phyloP scores from a whole-genome alignment of 2,113 vertebrate species.

The Heterochromis multidens region DNA sequence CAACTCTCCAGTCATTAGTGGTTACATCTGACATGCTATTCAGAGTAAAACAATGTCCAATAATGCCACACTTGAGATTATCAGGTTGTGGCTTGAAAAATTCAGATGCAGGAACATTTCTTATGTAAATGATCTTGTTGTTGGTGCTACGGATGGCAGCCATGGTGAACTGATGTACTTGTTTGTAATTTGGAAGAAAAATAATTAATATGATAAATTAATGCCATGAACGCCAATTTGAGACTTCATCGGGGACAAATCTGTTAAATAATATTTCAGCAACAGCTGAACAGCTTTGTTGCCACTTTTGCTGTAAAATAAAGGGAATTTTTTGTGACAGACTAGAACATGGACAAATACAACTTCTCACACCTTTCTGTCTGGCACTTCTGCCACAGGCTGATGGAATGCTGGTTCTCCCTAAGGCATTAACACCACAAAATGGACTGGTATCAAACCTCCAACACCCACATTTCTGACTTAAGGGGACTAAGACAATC shows the following conservation, averaged over 20 bases:
- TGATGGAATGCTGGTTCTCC: background rate
- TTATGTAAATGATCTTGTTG: constrained; percentile 39
- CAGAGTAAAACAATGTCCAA: background rate
- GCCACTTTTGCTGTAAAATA: background rate
- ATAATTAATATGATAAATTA: constrained; percentile 55
- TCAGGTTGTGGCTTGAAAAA: background rate
- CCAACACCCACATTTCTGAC: background rate
- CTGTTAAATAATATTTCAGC: background rate
- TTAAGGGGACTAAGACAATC: background rate
- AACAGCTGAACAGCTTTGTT: background rate
- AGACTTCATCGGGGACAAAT: constrained; percentile 19
- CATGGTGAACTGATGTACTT: constrained; percentile 60
- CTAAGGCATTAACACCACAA: constrained; percentile 8
- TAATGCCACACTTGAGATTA: background rate
- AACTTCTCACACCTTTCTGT: constrained; percentile 24
- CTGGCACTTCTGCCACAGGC: constrained; percentile 10
- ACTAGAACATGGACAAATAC: background rate
- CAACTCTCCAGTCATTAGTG: background rate
- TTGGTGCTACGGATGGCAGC: constrained; percentile 33
- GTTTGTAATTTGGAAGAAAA: constrained; percentile 42
- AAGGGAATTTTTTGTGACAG: background rate
- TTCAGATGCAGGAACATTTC: constrained; percentile 11
- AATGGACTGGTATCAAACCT: background rate
- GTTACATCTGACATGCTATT: background rate
- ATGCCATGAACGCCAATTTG: constrained; percentile 12